phyloP scores from a whole-genome alignment of 2,888 invertebrate species.

The Dasypogon diadema region DNA sequence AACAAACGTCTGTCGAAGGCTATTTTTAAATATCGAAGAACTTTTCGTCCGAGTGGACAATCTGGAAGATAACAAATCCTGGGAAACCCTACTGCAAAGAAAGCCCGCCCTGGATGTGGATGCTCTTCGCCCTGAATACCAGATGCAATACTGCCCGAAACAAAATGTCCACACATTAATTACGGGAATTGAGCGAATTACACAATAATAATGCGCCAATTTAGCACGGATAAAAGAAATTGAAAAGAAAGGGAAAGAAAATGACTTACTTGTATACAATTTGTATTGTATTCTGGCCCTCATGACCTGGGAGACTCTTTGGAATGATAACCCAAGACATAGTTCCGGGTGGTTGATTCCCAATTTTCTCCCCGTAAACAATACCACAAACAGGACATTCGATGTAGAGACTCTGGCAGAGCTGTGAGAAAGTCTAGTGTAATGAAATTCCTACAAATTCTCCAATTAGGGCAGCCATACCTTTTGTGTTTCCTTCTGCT shows the following conservation, averaged over 20 bases:
- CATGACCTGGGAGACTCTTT: slow-evolving; percentile 77
- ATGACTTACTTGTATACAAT: slow-evolving; percentile 85
- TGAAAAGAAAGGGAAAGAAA: too few relatives aligned
- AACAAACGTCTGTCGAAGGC: slow-evolving; percentile 87
- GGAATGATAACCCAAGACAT: slow-evolving; percentile 85
- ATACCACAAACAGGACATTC: slow-evolving; percentile 90
- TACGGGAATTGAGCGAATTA: too few relatives aligned
- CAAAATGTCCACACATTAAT: too few relatives aligned
- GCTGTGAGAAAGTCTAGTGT: slow-evolving; percentile 56
- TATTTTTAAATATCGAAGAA: slow-evolving; percentile 79
- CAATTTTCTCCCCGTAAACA: slow-evolving; percentile 83
- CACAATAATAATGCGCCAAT: too few relatives aligned
- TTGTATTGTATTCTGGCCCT: slow-evolving; percentile 77
- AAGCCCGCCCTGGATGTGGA: slow-evolving; percentile 86
- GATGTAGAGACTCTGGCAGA: slow-evolving; percentile 76
- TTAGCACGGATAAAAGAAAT: too few relatives aligned
- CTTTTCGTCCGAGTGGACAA: slow-evolving; percentile 82
- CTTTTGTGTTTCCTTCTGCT: slow-evolving; percentile 70
- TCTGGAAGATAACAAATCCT: slow-evolving; percentile 87
- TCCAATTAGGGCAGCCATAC: too few relatives aligned
- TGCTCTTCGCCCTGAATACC: slow-evolving; percentile 85
- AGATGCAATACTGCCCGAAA: slow-evolving; percentile 81
- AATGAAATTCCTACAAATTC: slow-evolving; percentile 5
- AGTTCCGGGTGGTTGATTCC: slow-evolving; percentile 84
- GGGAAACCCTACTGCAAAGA: slow-evolving; percentile 90